These are phyloP conservation scores for Leptestheria dahalacensis DNA, from an alignment of 1,140 invertebrate genomes.

Conservation along the genomic window DNA sequence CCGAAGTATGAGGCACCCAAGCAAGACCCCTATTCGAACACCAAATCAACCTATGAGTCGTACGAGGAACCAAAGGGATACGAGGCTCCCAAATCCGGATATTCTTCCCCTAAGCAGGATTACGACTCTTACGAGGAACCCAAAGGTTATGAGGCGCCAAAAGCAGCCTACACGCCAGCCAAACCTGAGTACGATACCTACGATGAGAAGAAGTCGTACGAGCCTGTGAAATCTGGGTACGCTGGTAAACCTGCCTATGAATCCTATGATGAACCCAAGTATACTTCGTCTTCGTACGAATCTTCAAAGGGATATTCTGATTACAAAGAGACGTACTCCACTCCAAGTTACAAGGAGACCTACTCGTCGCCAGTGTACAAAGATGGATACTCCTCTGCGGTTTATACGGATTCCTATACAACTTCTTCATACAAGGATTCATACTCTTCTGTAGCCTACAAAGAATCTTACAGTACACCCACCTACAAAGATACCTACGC, in stretches of 20 bases:
- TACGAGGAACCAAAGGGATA: neutral
- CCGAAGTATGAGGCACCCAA: neutral
- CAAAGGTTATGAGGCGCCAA: conserved; percentile 5
- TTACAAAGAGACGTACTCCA: neutral
- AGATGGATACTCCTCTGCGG: neutral
- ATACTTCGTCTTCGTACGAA: neutral
- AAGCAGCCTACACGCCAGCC: neutral
- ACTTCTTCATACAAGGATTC: neutral
- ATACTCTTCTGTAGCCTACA: neutral
- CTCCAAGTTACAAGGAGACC: neutral
- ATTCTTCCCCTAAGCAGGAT: neutral
- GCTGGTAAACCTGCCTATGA: neutral
- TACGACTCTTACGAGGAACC: neutral
- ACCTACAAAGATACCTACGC: neutral
- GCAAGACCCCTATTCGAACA: neutral
- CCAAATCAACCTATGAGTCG: too few species aligned
- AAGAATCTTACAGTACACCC: neutral
- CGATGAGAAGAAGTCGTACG: conserved; percentile 6
- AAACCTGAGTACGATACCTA: neutral
- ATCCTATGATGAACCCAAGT: neutral
- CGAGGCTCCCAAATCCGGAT: neutral
- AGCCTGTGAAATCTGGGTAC: neutral
- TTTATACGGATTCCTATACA: neutral
- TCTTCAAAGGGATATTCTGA: neutral
- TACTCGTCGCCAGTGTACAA: neutral